phyloP scores from a whole-genome alignment of 1,140 invertebrate species.

The Berghia stephanieae region DNA sequence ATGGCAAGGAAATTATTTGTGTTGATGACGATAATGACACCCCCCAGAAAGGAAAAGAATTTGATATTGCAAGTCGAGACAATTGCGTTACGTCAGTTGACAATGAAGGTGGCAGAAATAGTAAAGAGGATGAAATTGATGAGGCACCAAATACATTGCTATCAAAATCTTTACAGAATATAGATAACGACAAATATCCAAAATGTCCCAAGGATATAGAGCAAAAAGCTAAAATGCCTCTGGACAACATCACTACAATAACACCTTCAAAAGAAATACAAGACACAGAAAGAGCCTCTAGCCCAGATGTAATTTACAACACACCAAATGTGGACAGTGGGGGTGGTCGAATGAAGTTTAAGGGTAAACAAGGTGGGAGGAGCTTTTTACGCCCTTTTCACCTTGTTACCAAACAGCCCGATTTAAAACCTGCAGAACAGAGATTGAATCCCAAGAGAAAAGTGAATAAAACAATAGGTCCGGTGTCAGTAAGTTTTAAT shows the following conservation, averaged over 20 bases:
- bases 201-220: neutral
- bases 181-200: neutral
- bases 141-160: neutral
- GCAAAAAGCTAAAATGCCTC: neutral
- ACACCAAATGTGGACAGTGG: conserved; percentile 15
- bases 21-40: no score
- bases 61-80: no score
- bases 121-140: neutral
- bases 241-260: neutral
- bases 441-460: neutral
- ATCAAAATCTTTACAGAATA: neutral
- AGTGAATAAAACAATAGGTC: neutral
- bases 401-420: conserved; percentile 15
- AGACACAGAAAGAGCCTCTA: no score
- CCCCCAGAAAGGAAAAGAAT: no score
- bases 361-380: neutral
- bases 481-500: neutral
- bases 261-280: neutral
- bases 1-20: no score
- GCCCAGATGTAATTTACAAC: conserved; percentile 24
- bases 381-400: conserved; percentile 1
- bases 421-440: conserved; percentile 19
- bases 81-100: no score
- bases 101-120: neutral
- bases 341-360: neutral